phyloP scores from a whole-genome alignment of 1,140 invertebrate genomes.

The Zeugodacus cucurbitae region DNA sequence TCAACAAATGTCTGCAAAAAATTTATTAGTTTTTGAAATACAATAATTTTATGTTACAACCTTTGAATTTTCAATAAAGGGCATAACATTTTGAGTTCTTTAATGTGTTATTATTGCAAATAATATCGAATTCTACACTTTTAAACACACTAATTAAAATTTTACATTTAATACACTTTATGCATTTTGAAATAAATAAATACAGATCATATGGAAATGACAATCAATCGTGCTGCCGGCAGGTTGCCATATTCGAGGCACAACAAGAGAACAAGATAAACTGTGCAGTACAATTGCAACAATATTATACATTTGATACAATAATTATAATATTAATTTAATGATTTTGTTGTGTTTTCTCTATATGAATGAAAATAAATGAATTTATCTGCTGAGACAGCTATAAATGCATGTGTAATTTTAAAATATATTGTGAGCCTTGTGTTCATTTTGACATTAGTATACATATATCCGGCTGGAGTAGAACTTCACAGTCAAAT shows the following conservation, averaged over 20 bases:
- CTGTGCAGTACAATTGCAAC: no score
- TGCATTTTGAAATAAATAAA: background rate
- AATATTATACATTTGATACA: no score
- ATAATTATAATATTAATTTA: no score
- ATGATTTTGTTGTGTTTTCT: no score
- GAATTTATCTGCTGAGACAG: background rate
- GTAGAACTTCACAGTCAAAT: no score
- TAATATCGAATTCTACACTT: background rate
- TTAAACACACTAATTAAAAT: background rate
- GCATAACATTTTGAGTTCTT: background rate
- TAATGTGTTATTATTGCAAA: background rate
- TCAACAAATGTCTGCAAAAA: background rate
- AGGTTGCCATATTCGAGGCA: background rate
- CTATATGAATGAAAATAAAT: no score
- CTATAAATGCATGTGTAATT: background rate
- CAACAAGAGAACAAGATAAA: no score
- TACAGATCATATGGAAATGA: background rate
- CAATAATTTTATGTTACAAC: background rate
- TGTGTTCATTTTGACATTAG: no score
- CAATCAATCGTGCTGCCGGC: background rate
- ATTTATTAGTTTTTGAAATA: background rate
- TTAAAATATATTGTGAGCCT: no score
- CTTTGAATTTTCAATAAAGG: background rate
- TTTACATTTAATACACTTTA: background rate
- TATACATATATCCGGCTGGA: no score